Base-by-base conservation (phyloP, 2,888 invertebrate genomes). In the Tenthredo mesomela region DNA sequence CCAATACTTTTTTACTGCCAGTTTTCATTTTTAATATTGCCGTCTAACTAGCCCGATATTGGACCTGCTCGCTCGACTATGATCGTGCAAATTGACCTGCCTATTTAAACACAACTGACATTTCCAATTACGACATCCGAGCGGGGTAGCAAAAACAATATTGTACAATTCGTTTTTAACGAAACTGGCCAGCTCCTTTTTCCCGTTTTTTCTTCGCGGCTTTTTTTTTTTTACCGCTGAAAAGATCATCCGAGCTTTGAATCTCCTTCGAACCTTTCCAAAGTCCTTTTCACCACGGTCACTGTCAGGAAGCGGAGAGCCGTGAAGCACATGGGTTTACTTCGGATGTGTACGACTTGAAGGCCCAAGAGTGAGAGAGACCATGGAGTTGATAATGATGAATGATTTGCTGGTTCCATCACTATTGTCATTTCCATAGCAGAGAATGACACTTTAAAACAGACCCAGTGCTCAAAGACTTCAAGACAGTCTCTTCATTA, bases 401-500 rank as follows among this genome's bases (percentile, higher is more conserved):
- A 33, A 67, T 67, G 33, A 67, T 67, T 67, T 15, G 18, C 15
- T 33, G 29, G 3, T 25, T 67, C 18, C 67, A 33, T 67, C 33
- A 33, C 33, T 12, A 61, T 61, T 61, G 61, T 61, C 61, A 61
- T 61, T 67, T 33, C 15, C 33, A 67, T 18, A 4, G 2, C 18
- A 67, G 18, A 33, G 33, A 33, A 67, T 33, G 33, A 15, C 33
- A 4, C 33, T 67, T 33, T 33, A 33, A 5, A 67, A 67, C 33
- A 67, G 67, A 67, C 33, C 15, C 29, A 18, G 6, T 67, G 67
- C 33, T 33, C 67, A 33, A 67, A 33, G 33, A 33, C 15, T 67
- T 18, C 33, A 33, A 67, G 67, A 67, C 67, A 67, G 67, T 33
- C 12, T 67, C 67, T 67, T 67, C 33, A 67, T 67, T 67, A 67